Percentiles rank a stretch among this genome's conserved stretches.
Evolutionary conservation across 1,140 invertebrate genomes (phyloP).

Genomic region (Solenopsis fugax): DNA sequence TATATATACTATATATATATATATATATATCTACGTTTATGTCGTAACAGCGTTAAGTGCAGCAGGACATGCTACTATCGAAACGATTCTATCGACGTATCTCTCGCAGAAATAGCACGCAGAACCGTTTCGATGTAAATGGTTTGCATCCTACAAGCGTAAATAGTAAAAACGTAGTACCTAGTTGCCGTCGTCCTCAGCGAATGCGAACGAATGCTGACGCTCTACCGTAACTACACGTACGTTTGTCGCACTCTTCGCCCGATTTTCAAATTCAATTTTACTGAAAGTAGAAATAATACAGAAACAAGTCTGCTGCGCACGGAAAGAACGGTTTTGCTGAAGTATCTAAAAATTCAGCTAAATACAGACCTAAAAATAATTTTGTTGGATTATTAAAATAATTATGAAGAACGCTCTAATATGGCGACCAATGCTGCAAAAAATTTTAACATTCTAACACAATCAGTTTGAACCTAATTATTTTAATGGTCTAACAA

Average conservation of each 20-base stretch:
- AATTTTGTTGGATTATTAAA: too few relatives aligned
- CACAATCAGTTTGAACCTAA: too few relatives aligned
- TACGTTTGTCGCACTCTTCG: conserved; percentile 8
- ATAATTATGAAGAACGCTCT: too few relatives aligned
- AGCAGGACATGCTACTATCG: conserved; percentile 5
- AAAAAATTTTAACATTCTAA: too few relatives aligned
- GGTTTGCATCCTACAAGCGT: conserved; percentile 48
- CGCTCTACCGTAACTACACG: conserved; percentile 45
- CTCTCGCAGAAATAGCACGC: conserved; percentile 47
- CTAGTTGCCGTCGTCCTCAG: conserved; percentile 1
- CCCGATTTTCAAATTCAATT: conserved; percentile 55
- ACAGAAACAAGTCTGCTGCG: not conserved
- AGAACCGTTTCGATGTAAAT: conserved; percentile 37
- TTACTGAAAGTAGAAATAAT: not conserved
- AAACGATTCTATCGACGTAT: conserved; percentile 47
- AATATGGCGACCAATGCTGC: too few relatives aligned
- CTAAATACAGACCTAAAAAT: too few relatives aligned
- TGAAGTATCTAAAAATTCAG: too few relatives aligned
- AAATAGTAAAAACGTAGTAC: conserved; percentile 65
- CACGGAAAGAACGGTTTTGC: too few relatives aligned
- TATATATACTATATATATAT: not conserved
- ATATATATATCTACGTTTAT: not conserved
- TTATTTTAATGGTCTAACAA: too few relatives aligned
- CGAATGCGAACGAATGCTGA: conserved; percentile 33
- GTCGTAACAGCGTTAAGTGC: conserved; percentile 17